Conservation (phyloP, 2,113 vertebrate species). For the Balaenoptera acutorostrata region DNA sequence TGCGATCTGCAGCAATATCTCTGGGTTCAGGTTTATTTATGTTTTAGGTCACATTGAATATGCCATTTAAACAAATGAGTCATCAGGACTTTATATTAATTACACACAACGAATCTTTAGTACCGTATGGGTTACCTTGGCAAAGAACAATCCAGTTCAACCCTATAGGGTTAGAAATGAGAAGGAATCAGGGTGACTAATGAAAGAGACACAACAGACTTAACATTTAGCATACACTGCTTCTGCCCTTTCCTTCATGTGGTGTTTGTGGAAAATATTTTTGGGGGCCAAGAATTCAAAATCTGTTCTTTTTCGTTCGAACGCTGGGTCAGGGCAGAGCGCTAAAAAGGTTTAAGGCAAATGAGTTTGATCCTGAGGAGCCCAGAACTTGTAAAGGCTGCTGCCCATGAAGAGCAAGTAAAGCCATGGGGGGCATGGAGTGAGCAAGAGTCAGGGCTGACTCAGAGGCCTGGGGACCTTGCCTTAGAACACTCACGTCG, state of each 20-base stretch:
- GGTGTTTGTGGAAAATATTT: not conserved
- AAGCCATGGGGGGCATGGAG: accelerated
- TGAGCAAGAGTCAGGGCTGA: not conserved
- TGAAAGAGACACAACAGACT: not conserved
- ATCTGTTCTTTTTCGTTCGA: not conserved
- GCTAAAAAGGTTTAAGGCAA: not conserved
- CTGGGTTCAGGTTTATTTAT: not conserved
- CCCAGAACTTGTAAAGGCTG: not conserved
- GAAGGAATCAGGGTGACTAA: not conserved
- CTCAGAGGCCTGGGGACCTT: not conserved
- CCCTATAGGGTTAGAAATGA: not conserved
- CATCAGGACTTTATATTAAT: not conserved
- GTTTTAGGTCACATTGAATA: not conserved
- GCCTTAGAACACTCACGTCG: not conserved
- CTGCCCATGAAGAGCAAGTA: not conserved
- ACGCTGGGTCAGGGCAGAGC: not conserved
- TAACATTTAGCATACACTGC: not conserved
- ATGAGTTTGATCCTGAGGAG: not conserved
- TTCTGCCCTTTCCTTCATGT: not conserved
- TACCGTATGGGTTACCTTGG: not conserved
- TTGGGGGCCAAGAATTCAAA: not conserved
- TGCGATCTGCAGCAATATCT: not conserved
- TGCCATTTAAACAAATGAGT: not conserved
- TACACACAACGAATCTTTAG: not conserved
- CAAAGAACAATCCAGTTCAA: not conserved